Evolutionary conservation across 2,888 invertebrate genomes (phyloP).

Genomic region (Schizotus pectinicornis): DNA sequence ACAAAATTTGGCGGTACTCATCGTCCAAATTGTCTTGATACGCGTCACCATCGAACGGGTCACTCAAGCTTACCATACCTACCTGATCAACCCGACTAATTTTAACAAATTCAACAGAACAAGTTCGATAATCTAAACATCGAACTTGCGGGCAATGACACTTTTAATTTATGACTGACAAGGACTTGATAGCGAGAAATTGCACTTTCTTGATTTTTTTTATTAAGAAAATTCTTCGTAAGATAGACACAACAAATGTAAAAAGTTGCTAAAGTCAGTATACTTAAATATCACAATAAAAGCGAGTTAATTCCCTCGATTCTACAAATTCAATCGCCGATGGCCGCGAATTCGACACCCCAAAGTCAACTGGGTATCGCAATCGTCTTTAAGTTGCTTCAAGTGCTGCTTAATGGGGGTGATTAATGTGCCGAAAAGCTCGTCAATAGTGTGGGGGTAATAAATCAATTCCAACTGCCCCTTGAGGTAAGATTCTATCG

Average conservation of each 20-base stretch:
- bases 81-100: constrained; percentile 7
- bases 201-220: too few relatives aligned
- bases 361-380: constrained; percentile 61
- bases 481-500: constrained; percentile 63
- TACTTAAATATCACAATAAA: constrained; percentile 14
- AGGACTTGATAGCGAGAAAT: constrained; percentile 6
- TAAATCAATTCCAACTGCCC: constrained; percentile 62
- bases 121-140: constrained; percentile 3
- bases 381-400: constrained; percentile 60
- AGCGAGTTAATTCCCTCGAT: not conserved
- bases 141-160: constrained; percentile 15
- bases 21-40: constrained; percentile 8
- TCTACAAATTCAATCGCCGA: constrained; percentile 46
- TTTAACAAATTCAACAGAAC: constrained; percentile 5
- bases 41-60: constrained; percentile 1
- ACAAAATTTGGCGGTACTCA: constrained; percentile 18
- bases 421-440: constrained; percentile 66
- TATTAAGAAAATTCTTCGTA: not conserved
- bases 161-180: constrained; percentile 15
- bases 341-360: constrained; percentile 57
- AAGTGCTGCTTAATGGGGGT: constrained; percentile 62
- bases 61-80: not conserved
- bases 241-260: constrained; percentile 14
- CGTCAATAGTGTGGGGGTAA: constrained; percentile 65
- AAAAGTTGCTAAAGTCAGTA: constrained; percentile 7